phyloP scores from a whole-genome alignment of 2,113 vertebrate genomes.

The Menura novaehollandiae region DNA sequence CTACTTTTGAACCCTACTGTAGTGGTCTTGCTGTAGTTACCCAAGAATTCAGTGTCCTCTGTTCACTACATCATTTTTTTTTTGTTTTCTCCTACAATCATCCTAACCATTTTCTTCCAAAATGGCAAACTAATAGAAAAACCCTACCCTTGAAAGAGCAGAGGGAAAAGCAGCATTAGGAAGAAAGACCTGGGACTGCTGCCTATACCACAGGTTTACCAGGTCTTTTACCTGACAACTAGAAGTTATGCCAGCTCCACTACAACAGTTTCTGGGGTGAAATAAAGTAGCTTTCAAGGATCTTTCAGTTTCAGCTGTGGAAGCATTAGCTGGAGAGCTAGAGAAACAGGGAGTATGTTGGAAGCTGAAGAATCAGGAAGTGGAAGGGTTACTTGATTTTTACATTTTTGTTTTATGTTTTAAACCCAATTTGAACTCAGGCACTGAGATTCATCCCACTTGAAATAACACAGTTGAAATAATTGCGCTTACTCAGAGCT shows the following conservation, averaged over 20 bases:
- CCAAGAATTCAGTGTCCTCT: background rate
- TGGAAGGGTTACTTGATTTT: slow-evolving; percentile 40
- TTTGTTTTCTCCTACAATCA: background rate
- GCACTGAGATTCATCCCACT: slow-evolving; percentile 42
- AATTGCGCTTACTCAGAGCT: background rate
- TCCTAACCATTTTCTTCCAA: background rate
- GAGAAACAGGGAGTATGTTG: background rate
- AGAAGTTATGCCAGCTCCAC: background rate
- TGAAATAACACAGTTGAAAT: slow-evolving; percentile 53
- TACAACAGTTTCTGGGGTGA: background rate
- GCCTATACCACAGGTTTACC: background rate
- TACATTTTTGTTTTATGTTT: slow-evolving; percentile 17
- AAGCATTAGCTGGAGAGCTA: background rate
- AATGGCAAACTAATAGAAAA: background rate
- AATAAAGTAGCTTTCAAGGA: background rate
- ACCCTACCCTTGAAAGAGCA: background rate
- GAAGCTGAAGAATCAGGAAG: background rate
- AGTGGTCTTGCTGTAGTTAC: background rate
- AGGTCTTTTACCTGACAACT: background rate
- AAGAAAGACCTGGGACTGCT: background rate
- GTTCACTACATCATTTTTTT: background rate
- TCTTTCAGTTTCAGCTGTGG: background rate
- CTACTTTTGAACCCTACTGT: background rate
- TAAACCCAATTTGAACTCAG: slow-evolving; percentile 54
- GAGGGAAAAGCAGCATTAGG: background rate